These are phyloP conservation scores for Alloplasta piceator DNA, from an alignment of 2,888 invertebrate genomes.

Conservation along the genomic window DNA sequence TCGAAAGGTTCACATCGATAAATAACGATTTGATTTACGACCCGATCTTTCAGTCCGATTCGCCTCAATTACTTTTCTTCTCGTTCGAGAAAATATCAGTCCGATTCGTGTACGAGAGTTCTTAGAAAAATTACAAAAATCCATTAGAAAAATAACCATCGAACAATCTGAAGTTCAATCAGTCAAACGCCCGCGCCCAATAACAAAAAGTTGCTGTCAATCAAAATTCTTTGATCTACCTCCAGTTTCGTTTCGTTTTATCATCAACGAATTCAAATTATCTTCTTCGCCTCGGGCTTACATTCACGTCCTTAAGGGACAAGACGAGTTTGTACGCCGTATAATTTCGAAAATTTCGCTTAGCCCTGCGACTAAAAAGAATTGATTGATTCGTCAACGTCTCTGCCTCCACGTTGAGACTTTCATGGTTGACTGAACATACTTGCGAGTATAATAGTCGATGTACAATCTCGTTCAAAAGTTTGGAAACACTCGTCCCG, in stretches of 20 bases:
- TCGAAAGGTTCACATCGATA: not conserved
- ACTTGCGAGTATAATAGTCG: not conserved
- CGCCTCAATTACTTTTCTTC: not conserved
- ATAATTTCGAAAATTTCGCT: not conserved
- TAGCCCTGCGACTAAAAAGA: conserved; percentile 8
- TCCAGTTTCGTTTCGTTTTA: not conserved
- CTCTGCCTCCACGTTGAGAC: conserved; percentile 17
- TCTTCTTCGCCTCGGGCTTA: not conserved
- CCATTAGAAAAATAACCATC: not conserved
- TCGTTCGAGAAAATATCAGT: not conserved
- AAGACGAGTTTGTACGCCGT: no score
- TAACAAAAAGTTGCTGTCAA: not conserved
- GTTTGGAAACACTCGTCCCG: no score
- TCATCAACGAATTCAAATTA: not conserved
- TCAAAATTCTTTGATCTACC: no score
- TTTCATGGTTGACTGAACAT: conserved; percentile 5
- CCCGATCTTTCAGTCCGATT: not conserved
- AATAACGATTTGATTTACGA: not conserved
- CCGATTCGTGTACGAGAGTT: not conserved
- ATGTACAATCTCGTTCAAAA: not conserved
- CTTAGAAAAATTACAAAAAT: not conserved
- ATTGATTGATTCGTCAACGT: conserved; percentile 56
- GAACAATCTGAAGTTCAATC: not conserved
- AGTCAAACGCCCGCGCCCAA: not conserved
- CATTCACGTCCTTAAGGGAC: not conserved